Evolutionary conservation across 2,888 invertebrate species (phyloP), one percentile per base, ranked within the genome.

Genomic region (Tromatobia lineatoria): DNA sequence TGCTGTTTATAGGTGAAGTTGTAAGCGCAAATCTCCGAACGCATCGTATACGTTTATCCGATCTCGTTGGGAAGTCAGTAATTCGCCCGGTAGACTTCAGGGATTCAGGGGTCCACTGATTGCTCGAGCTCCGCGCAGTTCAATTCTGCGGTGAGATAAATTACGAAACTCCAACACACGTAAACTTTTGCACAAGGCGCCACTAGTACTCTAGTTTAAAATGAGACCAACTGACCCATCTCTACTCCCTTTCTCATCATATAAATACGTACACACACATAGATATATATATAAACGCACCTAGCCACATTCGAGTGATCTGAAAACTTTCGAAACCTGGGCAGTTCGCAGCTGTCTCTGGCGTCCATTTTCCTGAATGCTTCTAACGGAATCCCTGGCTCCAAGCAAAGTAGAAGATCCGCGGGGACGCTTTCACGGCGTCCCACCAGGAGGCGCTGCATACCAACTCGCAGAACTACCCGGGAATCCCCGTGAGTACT

Each of bases 331-430:
- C 52, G 50, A 25, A 34, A 23, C 25, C 75, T 67, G 45, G 79
- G 54, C 82, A 69, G 80, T 77, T 81, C 76, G 77, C 54, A 77
- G 59, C 79, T 86, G 84, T 90, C 89, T 88, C 89, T 80, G 80
- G 87, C 88, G 88, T 86, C 89, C 89, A 87, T 86, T 89, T 88
- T 87, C 83, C 70, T 86, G 85, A 85, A 88, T 83, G 71, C 29
- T 61, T 50, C 23, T 11, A 47, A 20, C 47, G 50, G 23, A 47
- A 42, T 61, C 38, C 25, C 45, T 34, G 34, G 52, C 54, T 6
- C 11, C 18, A 38, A 47, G 57, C 64, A 75, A 79, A 84, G 79
- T 79, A 78, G 77, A 20, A 25, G 77, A 80, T 74, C 50, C 34
- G 15, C 47, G 34, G 45, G 69, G 47, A 69, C 47, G 73, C 20